phyloP scores from a whole-genome alignment of 2,797 vertebrate genomes.

The Protosalanx chinensis region DNA sequence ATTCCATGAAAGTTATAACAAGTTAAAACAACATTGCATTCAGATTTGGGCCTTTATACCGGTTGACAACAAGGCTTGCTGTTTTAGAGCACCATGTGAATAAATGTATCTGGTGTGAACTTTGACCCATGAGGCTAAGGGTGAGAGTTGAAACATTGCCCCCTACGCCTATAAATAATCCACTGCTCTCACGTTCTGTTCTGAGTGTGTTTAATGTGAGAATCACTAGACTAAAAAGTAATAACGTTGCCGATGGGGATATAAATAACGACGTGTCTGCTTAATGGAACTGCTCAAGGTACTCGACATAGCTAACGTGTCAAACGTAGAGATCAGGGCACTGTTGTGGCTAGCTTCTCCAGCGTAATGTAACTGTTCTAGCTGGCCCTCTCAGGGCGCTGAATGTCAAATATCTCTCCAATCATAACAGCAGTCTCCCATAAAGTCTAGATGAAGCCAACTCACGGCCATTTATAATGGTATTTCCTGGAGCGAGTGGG shows the following conservation, averaged over 20 bases:
- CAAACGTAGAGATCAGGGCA: not conserved
- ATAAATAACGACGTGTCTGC: no score
- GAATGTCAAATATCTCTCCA: slow-evolving; percentile 35
- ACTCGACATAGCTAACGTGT: not conserved
- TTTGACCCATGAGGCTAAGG: not conserved
- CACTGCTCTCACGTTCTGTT: no score
- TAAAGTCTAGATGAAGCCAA: slow-evolving; percentile 11
- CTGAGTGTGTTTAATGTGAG: no score
- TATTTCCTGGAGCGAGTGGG: slow-evolving; percentile 40
- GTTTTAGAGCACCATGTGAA: not conserved
- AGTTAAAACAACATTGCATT: not conserved
- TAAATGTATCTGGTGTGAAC: slow-evolving; percentile 3
- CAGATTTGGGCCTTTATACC: not conserved
- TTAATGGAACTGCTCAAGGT: not conserved
- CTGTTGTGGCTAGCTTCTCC: not conserved
- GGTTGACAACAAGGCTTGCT: not conserved
- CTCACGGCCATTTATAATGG: slow-evolving; percentile 26
- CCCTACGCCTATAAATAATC: not conserved
- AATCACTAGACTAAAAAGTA: no score
- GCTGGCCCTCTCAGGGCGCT: not conserved
- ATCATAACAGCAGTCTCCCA: slow-evolving; percentile 21
- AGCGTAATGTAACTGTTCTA: not conserved
- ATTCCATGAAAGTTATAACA: not conserved
- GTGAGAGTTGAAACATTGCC: not conserved
- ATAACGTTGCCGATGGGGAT: no score